phyloP scores from a whole-genome alignment of 2,797 vertebrate genomes.

The Phataginus tetradactyla region DNA sequence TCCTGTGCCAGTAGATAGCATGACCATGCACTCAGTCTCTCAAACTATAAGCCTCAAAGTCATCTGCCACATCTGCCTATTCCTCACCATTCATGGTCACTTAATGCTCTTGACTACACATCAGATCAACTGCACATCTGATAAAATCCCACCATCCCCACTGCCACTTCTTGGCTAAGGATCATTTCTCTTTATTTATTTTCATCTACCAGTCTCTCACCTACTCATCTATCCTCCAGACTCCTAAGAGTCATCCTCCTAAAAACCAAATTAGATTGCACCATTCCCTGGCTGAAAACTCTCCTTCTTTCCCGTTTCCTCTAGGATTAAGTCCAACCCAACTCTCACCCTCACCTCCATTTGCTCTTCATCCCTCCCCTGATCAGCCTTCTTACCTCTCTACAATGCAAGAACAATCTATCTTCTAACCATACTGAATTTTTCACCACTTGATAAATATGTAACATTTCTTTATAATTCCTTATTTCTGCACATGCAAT shows the following conservation, averaged over 20 bases:
- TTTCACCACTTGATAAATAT: background rate
- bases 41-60: background rate
- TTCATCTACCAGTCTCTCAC: background rate
- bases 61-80: background rate
- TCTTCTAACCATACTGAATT: background rate
- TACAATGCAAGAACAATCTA: background rate
- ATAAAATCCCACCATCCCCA: background rate
- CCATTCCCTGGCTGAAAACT: background rate
- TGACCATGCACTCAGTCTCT: background rate
- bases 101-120: background rate
- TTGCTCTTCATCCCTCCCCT: background rate
- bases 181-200: background rate
- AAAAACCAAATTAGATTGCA: background rate
- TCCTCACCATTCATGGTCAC: background rate
- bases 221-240: background rate
- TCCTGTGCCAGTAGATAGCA: background rate
- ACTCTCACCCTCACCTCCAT: background rate
- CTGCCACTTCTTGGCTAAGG: background rate
- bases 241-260: background rate
- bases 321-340: background rate
- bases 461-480: background rate
- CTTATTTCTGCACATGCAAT: background rate
- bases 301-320: background rate
- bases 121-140: background rate
- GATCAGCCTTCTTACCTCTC: background rate